Evolutionary conservation across 2,888 invertebrate genomes (phyloP).

Genomic region (Ormyrus thymus): DNA sequence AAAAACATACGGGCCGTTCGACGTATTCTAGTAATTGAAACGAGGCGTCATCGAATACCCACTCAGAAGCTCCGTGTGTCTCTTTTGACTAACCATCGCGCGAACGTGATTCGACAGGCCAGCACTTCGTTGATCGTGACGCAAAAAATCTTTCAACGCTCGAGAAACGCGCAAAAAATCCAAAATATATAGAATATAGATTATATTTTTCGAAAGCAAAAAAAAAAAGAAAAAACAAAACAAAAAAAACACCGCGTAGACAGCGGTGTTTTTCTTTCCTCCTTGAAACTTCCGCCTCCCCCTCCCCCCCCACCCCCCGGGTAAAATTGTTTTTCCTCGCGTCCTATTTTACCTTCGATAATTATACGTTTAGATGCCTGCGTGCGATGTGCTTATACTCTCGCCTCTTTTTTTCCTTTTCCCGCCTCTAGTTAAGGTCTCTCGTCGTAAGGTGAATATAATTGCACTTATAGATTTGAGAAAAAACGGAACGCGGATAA

Average conservation of each 20-base stretch:
- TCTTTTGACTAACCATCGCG: constrained; percentile 57
- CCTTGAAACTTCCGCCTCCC: background rate
- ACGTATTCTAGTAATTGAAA: background rate
- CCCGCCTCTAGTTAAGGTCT: constrained; percentile 25
- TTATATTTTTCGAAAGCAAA: background rate
- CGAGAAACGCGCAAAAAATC: constrained; percentile 45
- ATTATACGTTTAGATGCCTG: constrained; percentile 51
- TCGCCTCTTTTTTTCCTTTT: constrained; percentile 58
- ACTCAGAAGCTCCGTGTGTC: constrained; percentile 51
- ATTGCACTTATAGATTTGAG: constrained; percentile 74
- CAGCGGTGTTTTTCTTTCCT: constrained; percentile 35
- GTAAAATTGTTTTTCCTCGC: constrained; percentile 43
- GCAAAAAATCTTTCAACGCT: constrained; percentile 33
- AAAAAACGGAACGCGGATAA: constrained; percentile 71
- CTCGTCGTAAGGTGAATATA: constrained; percentile 61
- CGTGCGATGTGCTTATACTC: constrained; percentile 55
- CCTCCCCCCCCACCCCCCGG: background rate
- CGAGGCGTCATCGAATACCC: constrained; percentile 45
- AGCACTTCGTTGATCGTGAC: constrained; percentile 74
- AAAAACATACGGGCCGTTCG: background rate
- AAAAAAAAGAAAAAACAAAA: no score
- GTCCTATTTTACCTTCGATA: constrained; percentile 48
- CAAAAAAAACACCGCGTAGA: background rate
- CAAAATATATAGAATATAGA: constrained; percentile 30
- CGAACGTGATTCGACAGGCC: constrained; percentile 64